Conservation (phyloP, 2,113 vertebrate species). For the Neoarius graeffei region DNA sequence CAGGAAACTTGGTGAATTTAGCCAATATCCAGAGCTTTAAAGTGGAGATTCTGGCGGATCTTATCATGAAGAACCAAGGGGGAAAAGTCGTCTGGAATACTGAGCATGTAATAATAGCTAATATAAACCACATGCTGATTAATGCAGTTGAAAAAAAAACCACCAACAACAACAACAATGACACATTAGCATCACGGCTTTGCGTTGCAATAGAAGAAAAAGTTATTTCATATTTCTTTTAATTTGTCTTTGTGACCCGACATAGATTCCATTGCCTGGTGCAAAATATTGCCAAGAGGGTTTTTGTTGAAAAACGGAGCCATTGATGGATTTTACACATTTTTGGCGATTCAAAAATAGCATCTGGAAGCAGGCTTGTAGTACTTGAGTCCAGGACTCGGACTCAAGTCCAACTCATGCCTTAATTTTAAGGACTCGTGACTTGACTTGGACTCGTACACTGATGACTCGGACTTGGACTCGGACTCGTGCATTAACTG, state of each 20-base stretch:
- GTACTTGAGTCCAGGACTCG: too few species aligned
- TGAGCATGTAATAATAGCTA: slow-evolving; percentile 56
- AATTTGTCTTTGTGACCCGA: slow-evolving; percentile 12
- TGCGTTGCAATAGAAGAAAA: neutral
- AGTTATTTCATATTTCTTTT: slow-evolving; percentile 9
- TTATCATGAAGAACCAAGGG: slow-evolving; percentile 56
- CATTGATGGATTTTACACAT: neutral
- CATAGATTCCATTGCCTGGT: too few species aligned
- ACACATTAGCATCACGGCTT: slow-evolving; percentile 26
- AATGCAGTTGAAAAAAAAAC: slow-evolving; percentile 48
- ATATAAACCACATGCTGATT: slow-evolving; percentile 58
- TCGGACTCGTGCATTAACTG: too few species aligned
- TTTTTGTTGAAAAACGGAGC: neutral
- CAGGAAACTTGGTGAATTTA: slow-evolving; percentile 53
- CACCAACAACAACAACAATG: neutral
- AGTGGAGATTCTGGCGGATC: slow-evolving; percentile 55
- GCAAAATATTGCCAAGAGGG: neutral
- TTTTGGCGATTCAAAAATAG: neutral
- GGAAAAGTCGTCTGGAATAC: slow-evolving; percentile 55
- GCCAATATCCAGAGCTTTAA: slow-evolving; percentile 57
- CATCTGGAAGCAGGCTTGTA: neutral
- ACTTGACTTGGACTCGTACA: too few species aligned
- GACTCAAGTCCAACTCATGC: too few species aligned
- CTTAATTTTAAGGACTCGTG: too few species aligned
- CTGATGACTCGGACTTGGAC: too few species aligned